Evolutionary conservation across 2,797 vertebrate species (phyloP).

Genomic region (Orestias chungarensis): DNA sequence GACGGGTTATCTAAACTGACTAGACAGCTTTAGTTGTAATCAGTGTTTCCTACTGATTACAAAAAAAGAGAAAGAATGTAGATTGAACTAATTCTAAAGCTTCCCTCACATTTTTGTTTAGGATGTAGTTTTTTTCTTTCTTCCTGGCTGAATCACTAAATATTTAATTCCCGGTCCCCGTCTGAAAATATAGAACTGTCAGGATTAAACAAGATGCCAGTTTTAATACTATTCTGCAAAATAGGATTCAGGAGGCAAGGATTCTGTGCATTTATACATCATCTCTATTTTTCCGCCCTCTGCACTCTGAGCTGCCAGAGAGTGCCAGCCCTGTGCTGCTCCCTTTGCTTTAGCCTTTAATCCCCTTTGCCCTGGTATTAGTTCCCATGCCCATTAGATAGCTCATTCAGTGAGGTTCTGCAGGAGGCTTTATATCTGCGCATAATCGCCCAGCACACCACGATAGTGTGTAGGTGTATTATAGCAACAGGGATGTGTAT

Average conservation of each 20-base stretch:
- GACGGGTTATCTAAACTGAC: not conserved
- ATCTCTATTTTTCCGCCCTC: conserved; percentile 65
- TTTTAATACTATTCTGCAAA: conserved; percentile 64
- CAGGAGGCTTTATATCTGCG: conserved; percentile 68
- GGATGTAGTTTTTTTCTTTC: not conserved
- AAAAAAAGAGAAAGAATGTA: not conserved
- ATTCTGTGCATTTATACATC: conserved; percentile 61
- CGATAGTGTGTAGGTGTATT: conserved; percentile 72
- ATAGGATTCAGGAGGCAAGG: conserved; percentile 60
- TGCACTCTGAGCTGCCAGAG: conserved; percentile 59
- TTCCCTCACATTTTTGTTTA: conserved; percentile 21
- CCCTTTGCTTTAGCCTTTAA: conserved; percentile 70
- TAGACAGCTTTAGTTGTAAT: not conserved
- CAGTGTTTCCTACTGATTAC: not conserved
- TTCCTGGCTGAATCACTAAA: conserved; percentile 22
- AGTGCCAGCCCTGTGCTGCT: conserved; percentile 63
- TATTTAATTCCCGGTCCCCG: conserved; percentile 53
- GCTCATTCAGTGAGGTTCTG: conserved; percentile 64
- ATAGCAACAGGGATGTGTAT: conserved; percentile 69
- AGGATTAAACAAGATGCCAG: conserved; percentile 60
- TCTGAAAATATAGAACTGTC: conserved; percentile 37
- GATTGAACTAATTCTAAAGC: not conserved
- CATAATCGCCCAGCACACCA: conserved; percentile 67
- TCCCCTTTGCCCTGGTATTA: conserved; percentile 78
- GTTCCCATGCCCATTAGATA: conserved; percentile 77